Base-by-base conservation (phyloP, 2,113 vertebrate genomes). In the Catharus minimus region DNA sequence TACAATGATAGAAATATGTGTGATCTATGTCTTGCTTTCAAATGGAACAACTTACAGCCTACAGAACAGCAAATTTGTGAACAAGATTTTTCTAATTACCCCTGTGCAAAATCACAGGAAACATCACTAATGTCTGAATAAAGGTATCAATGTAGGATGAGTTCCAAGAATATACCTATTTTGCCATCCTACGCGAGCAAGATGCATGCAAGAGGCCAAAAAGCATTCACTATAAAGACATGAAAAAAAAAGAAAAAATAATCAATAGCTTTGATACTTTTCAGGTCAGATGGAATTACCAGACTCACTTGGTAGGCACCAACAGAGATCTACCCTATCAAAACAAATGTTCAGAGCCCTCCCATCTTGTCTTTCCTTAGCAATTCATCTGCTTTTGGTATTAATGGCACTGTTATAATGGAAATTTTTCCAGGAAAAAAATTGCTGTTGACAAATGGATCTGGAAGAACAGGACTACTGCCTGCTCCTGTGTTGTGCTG, bases 361-460 rank as follows among this genome's bases (percentile, higher is more conserved):
- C 58, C 62, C 72, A 49, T 75, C 83, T 67, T 62, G 66, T 44
- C 73, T 65, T 90, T 76, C 78, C 65, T 66, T 60, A 90, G 66
- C 32, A 82, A 76, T 74, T 90, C 58, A 81, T 73, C 88, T 78
- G 66, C 89, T 74, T 68, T 81, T 0, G 0, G 33, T 76, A 76
- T 79, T 88, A 89, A 90, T 4, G 5, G 53, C 80, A 49, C 79
- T 52, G 62, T 44, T 86, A 84, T 86, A 89, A 85, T 62, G 61
- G 79, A 65, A 83, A 50, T 88, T 76, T 81, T 90, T 94, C 76
- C 73, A 76, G 67, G 43, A 82, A 72, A 93, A 92, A 91, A 91
- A 90, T 1, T 95, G 85, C 92, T 33, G 46, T 79, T 94, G 93
- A 96, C 78, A 88, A 93, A 93, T 66, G 62, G 55, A 71, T 85